phyloP scores from a whole-genome alignment of 2,113 vertebrate species.

The Herpetotheres cachinnans region DNA sequence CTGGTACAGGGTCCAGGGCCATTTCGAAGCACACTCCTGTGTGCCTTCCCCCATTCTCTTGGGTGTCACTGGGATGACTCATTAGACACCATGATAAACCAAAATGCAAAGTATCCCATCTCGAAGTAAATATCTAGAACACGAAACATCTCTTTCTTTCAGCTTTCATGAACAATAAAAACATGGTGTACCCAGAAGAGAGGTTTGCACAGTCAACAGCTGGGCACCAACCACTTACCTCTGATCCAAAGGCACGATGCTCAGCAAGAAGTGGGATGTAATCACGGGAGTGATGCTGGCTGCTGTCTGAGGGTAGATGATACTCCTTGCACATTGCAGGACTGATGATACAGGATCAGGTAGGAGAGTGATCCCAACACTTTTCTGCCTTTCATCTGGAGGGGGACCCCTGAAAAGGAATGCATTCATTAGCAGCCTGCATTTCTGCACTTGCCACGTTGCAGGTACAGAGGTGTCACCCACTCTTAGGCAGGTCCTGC shows the following conservation, averaged over 20 bases:
- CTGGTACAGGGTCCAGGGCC: not conserved
- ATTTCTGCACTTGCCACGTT: not conserved
- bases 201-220: not conserved
- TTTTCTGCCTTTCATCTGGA: not conserved
- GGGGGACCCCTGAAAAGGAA: not conserved
- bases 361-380: not conserved
- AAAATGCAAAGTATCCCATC: not conserved
- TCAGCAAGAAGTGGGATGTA: not conserved
- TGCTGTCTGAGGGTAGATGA: fast-evolving
- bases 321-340: not conserved
- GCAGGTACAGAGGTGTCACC: not conserved
- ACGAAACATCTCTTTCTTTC: not conserved
- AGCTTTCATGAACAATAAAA: not conserved
- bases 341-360: not conserved
- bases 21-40: fast-evolving
- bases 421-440: fast-evolving
- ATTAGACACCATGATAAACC: not conserved
- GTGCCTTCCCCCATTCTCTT: not conserved
- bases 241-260: not conserved
- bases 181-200: fast-evolving
- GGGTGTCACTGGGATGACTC: not conserved
- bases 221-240: not conserved
- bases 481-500: not conserved
- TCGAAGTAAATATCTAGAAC: not conserved
- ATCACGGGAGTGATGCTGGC: not conserved